These are phyloP conservation scores for Phortica magna DNA, from an alignment of 2,888 invertebrate genomes.

Conservation along the genomic window DNA sequence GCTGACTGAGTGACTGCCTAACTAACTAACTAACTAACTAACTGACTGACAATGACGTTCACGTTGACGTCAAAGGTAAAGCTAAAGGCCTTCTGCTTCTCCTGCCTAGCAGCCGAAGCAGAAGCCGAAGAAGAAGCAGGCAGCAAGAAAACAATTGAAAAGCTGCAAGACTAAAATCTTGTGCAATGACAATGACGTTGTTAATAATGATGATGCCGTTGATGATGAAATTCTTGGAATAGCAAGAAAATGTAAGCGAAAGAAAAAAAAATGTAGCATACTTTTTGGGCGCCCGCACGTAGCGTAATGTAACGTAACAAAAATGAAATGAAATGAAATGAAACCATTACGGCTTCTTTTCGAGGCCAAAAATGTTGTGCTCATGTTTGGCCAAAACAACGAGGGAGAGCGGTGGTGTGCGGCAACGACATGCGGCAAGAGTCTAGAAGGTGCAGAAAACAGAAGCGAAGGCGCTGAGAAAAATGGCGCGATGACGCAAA, in stretches of 20 bases:
- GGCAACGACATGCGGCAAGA: too few relatives aligned
- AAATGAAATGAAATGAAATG: not conserved
- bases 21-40: not conserved
- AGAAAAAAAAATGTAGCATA: constrained; percentile 56
- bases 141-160: not conserved
- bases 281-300: constrained; percentile 51
- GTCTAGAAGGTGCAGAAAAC: not conserved
- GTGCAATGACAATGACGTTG: not conserved
- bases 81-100: too few relatives aligned
- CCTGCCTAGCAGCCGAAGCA: too few relatives aligned
- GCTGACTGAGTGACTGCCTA: not conserved
- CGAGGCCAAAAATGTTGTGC: not conserved
- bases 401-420: too few relatives aligned
- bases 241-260: constrained; percentile 56
- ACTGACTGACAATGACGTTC: not conserved
- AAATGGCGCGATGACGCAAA: not conserved
- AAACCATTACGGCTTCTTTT: not conserved
- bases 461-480: not conserved
- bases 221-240: not conserved
- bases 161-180: not conserved
- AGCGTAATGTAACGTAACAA: not conserved
- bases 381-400: not conserved
- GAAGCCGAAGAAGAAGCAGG: not conserved
- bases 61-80: not conserved
- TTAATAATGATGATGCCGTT: not conserved